A percentile compares a stretch with the other conserved stretches of the same genome.
These are phyloP conservation scores for Ciconia stormi DNA, from an alignment of 2,113 vertebrate genomes.

Conservation along the genomic window DNA sequence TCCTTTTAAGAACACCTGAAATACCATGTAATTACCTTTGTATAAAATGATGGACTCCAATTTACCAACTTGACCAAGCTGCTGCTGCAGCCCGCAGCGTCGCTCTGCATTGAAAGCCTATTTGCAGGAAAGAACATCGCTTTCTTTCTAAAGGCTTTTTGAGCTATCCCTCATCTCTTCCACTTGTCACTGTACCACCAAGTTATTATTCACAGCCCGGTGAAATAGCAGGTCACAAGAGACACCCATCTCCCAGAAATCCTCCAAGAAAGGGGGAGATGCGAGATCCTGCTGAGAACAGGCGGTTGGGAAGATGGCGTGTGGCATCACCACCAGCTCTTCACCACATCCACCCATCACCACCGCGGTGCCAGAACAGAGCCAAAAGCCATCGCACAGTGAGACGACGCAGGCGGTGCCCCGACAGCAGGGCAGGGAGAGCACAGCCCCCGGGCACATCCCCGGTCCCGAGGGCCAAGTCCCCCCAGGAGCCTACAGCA, in stretches of 20 bases:
- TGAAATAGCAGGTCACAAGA: not conserved
- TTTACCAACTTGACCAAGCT: not conserved
- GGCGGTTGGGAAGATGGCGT: accelerated
- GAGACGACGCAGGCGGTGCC: accelerated
- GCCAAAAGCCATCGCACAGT: accelerated
- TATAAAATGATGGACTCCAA: not conserved
- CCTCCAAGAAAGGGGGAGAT: not conserved
- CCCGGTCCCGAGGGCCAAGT: not conserved
- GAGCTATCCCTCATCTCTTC: not conserved
- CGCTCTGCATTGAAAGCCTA: accelerated
- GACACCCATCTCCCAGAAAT: not conserved
- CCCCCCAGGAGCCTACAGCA: not conserved
- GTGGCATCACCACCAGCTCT: not conserved
- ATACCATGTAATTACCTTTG: not conserved
- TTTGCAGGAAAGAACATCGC: not conserved
- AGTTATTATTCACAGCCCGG: not conserved
- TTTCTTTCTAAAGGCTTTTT: not conserved
- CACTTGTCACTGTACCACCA: not conserved
- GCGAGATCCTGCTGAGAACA: not conserved
- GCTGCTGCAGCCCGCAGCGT: not conserved
- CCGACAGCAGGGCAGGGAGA: not conserved
- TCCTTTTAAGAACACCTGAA: constrained; percentile 34
- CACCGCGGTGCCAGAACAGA: accelerated
- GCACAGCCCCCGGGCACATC: not conserved
- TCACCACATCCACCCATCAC: not conserved